Evolutionary conservation across 2,797 vertebrate species (phyloP).

Genomic region (Tamandua tetradactyla): DNA sequence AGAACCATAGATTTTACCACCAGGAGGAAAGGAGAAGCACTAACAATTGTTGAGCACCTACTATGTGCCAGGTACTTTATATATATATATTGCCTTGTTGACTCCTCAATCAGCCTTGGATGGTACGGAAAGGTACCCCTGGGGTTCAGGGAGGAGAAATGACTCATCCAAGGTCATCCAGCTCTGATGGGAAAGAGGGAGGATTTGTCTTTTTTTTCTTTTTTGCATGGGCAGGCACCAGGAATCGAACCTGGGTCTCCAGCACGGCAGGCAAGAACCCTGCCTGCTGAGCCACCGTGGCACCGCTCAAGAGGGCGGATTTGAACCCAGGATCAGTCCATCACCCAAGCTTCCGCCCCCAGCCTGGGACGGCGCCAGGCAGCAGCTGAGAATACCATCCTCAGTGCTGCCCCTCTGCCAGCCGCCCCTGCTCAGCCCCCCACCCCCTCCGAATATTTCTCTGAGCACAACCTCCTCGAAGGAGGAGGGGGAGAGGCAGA

Average conservation of each 20-base stretch:
- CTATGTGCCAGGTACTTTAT: not conserved
- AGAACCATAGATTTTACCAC: not conserved
- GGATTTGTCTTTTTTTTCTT: too few species aligned
- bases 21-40: not conserved
- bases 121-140: not conserved
- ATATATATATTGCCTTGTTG: not conserved
- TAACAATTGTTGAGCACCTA: not conserved
- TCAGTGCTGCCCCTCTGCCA: not conserved
- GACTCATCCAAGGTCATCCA: not conserved
- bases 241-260: too few species aligned
- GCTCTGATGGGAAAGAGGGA: not conserved
- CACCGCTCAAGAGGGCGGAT: not conserved
- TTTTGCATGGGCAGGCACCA: too few species aligned
- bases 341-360: not conserved
- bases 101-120: not conserved
- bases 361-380: not conserved
- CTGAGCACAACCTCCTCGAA: slow-evolving; percentile 40
- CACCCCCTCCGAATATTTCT: slow-evolving; percentile 58
- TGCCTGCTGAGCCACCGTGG: too few species aligned
- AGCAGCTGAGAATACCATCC: not conserved
- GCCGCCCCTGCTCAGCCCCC: not conserved
- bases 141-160: not conserved
- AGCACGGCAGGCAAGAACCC: too few species aligned
- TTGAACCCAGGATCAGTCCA: not conserved
- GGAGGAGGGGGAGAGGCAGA: slow-evolving; percentile 30